Conservation (phyloP, 2,888 invertebrate genomes). For the Onchidella celtica region DNA sequence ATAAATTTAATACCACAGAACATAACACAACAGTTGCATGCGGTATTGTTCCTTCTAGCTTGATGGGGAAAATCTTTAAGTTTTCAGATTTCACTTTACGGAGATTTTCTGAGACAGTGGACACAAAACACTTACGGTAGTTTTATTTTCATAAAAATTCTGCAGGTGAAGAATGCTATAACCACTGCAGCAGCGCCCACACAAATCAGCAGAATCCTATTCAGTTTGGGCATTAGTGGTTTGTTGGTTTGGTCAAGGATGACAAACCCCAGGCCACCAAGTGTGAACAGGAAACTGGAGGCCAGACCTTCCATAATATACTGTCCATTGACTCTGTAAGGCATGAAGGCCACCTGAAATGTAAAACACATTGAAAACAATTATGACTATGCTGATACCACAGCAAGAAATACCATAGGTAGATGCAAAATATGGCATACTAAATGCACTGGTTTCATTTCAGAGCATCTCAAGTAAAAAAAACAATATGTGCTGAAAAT, state of each 20-base stretch:
- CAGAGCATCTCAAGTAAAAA: background rate
- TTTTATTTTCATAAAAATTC: conserved; percentile 99
- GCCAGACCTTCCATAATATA: conserved; percentile 99
- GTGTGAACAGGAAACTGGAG: conserved; percentile 96
- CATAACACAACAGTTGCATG: too few species aligned
- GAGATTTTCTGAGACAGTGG: too few species aligned
- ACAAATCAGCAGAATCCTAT: conserved; percentile 92
- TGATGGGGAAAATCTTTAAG: too few species aligned
- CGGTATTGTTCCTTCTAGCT: too few species aligned
- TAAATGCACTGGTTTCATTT: too few species aligned
- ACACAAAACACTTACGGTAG: conserved; percentile 84
- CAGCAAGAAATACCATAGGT: too few species aligned
- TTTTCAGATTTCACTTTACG: too few species aligned
- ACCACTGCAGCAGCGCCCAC: conserved; percentile 95
- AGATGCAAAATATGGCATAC: too few species aligned
- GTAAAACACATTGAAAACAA: too few species aligned
- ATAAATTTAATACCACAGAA: too few species aligned
- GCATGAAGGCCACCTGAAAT: conserved; percentile 96
- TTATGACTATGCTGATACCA: too few species aligned
- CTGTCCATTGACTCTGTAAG: conserved; percentile 98
- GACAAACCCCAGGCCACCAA: conserved; percentile 97
- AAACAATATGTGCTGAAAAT: too few species aligned
- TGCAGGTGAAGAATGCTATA: conserved; percentile 96
- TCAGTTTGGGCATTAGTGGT: conserved; percentile 91
- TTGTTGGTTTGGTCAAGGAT: conserved; percentile 96